Percentiles rank a stretch among this genome's conserved stretches.
Conservation (phyloP, 2,113 vertebrate species). For the Glareola pratincola region DNA sequence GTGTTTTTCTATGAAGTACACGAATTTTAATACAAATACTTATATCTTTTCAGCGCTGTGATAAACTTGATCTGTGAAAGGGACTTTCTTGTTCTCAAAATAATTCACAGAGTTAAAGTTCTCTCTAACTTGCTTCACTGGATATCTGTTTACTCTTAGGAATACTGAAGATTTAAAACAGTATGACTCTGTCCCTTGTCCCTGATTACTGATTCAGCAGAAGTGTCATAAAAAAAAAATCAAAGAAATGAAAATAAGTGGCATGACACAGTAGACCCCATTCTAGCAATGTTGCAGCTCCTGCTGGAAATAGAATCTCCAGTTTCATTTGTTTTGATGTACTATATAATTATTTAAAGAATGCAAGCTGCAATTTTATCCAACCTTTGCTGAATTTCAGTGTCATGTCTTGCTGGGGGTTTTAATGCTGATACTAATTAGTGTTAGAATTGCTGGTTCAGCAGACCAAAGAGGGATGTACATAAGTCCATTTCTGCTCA, state of each 20-base stretch:
- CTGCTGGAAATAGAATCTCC: constrained; percentile 63
- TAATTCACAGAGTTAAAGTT: constrained; percentile 32
- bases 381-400: constrained; percentile 35
- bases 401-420: constrained; percentile 39
- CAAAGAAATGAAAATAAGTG: constrained; percentile 70
- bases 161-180: constrained; percentile 56
- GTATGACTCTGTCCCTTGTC: constrained; percentile 61
- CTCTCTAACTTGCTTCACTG: constrained; percentile 27
- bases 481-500: not conserved
- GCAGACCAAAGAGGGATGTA: not conserved
- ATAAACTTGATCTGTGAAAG: not conserved
- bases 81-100: constrained; percentile 29
- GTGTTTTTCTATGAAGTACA: not conserved
- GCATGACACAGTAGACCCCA: constrained; percentile 52
- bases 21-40: not conserved
- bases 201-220: constrained; percentile 58
- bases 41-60: not conserved
- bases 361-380: constrained; percentile 64
- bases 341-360: constrained; percentile 71
- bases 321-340: constrained; percentile 70
- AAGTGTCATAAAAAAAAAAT: constrained; percentile 51
- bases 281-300: constrained; percentile 41
- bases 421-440: constrained; percentile 42
- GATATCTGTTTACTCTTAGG: constrained; percentile 53
- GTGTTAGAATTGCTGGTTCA: constrained; percentile 27